Evolutionary conservation across 2,888 invertebrate species (phyloP).

Genomic region (Lasioglossum villosulum): DNA sequence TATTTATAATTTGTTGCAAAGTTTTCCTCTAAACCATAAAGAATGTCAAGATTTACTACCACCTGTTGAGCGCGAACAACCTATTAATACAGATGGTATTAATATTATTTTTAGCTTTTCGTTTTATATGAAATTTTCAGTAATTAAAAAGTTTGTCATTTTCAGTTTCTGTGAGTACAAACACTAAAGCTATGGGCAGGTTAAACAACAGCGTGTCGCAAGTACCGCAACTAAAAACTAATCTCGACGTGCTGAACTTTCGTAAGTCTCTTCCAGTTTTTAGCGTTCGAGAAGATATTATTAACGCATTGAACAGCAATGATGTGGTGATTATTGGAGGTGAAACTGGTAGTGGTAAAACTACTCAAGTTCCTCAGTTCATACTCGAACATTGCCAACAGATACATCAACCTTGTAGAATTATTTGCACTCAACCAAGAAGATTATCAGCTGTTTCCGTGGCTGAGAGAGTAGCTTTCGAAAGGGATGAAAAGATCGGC

Average conservation of each 20-base stretch:
- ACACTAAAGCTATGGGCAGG: constrained; percentile 87
- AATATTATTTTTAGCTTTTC: constrained; percentile 3
- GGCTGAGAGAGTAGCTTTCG: constrained; percentile 93
- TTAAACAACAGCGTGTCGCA: constrained; percentile 89
- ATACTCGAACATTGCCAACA: constrained; percentile 91
- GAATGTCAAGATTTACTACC: constrained; percentile 90
- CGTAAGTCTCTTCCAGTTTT: constrained; percentile 90
- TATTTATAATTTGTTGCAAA: constrained; percentile 87
- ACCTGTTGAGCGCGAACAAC: constrained; percentile 88
- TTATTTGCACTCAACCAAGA: constrained; percentile 97
- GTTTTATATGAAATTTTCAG: not conserved
- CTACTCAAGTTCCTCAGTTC: constrained; percentile 97
- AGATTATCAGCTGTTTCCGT: constrained; percentile 96
- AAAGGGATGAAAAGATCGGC: constrained; percentile 89
- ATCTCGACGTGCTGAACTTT: constrained; percentile 86
- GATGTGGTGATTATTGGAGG: constrained; percentile 91
- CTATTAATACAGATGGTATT: constrained; percentile 84
- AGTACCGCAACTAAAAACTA: constrained; percentile 86
- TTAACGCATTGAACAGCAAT: constrained; percentile 85
- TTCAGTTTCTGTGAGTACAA: constrained; percentile 80
- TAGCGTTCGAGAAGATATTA: constrained; percentile 88
- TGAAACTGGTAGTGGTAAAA: constrained; percentile 97
- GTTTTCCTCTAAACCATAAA: constrained; percentile 89
- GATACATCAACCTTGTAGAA: constrained; percentile 89
- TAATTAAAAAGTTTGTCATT: not conserved